Percentiles rank a stretch among this genome's conserved stretches.
Conservation (phyloP, 2,888 invertebrate species). For the Pocota personata region DNA sequence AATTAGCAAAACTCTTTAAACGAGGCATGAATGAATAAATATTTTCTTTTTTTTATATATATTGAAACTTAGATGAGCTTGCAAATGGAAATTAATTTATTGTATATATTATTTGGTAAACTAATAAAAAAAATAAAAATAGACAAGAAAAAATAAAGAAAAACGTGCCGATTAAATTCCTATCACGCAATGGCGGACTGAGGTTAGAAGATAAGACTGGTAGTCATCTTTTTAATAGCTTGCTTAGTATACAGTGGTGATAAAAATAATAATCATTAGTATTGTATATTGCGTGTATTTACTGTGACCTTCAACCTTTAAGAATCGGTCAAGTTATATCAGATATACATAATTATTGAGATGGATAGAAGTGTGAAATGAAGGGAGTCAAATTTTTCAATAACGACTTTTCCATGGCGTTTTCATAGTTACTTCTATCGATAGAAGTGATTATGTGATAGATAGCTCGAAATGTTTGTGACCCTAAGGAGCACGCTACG, state of each 20-base stretch:
- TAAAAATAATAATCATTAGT: background rate
- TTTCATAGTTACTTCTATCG: too few relatives aligned
- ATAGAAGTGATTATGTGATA: too few relatives aligned
- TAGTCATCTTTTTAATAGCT: background rate
- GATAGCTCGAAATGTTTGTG: too few relatives aligned
- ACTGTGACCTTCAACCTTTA: background rate
- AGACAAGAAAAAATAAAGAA: background rate
- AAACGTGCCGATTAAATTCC: slow-evolving; percentile 17
- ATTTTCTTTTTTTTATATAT: background rate
- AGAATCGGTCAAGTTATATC: background rate
- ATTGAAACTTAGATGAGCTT: background rate
- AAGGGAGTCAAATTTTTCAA: too few relatives aligned
- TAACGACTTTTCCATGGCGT: too few relatives aligned
- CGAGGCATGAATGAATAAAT: slow-evolving; percentile 6
- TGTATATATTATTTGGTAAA: background rate
- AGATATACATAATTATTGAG: background rate
- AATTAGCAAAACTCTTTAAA: slow-evolving; percentile 24
- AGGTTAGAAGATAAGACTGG: background rate
- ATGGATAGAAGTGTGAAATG: background rate
- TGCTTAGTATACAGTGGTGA: background rate
- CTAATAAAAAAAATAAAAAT: background rate
- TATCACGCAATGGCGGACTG: slow-evolving; percentile 1
- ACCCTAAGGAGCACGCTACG: too few relatives aligned
- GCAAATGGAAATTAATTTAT: background rate
- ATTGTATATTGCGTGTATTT: background rate